These are phyloP conservation scores for Lasioglossum figueresi DNA, from an alignment of 2,888 invertebrate species.

Conservation along the genomic window DNA sequence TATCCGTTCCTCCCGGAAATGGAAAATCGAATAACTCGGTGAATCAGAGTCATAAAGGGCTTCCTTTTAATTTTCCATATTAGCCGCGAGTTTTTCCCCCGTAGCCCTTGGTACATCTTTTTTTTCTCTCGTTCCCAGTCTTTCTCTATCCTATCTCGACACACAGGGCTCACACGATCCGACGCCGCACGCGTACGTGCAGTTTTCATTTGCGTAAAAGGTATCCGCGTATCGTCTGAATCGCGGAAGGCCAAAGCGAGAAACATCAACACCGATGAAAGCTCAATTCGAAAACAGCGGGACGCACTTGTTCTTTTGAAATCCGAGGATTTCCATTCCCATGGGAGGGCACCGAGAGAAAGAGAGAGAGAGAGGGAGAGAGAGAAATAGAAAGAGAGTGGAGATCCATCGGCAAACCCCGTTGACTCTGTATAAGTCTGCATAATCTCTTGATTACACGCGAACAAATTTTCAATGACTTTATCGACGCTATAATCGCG, in stretches of 20 bases:
- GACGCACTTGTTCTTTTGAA: conserved; percentile 53
- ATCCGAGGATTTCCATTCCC: conserved; percentile 38
- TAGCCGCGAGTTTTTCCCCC: conserved; percentile 43
- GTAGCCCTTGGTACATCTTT: conserved; percentile 9
- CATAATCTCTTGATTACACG: conserved; percentile 7
- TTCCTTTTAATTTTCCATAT: conserved; percentile 57
- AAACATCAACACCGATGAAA: conserved; percentile 64
- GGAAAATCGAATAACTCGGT: conserved; percentile 39
- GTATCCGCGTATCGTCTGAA: conserved; percentile 63
- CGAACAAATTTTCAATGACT: background rate
- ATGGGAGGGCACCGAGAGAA: conserved; percentile 16
- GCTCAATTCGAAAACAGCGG: conserved; percentile 57
- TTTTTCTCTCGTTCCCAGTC: background rate
- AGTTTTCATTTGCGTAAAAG: conserved; percentile 75
- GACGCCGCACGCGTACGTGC: conserved; percentile 25
- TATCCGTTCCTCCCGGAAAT: conserved; percentile 12
- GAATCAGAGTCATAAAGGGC: conserved; percentile 28
- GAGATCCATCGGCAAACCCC: conserved; percentile 11
- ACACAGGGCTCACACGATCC: background rate
- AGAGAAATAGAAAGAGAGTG: background rate
- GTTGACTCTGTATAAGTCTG: background rate
- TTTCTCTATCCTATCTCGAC: background rate
- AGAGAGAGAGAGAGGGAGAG: background rate
- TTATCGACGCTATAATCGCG: background rate
- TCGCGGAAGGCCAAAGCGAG: conserved; percentile 53